Evolutionary conservation across 1,140 invertebrate genomes (phyloP).

Genomic region (Pissodes strobi): DNA sequence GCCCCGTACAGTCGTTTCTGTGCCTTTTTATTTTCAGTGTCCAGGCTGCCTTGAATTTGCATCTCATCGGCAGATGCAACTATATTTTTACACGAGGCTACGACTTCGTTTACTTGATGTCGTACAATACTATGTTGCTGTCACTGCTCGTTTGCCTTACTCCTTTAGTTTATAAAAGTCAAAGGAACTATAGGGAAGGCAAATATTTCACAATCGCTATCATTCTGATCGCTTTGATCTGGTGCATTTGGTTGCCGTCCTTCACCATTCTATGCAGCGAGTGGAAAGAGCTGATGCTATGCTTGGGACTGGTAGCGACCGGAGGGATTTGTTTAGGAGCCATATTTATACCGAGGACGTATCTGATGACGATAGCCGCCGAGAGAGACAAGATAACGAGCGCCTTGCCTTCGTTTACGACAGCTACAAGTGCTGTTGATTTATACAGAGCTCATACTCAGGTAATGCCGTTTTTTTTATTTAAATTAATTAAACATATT

Average conservation of each 20-base stretch:
- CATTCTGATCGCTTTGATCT: conserved; percentile 56
- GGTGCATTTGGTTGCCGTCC: conserved; percentile 61
- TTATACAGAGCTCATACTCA: conserved; percentile 50
- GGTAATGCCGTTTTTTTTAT: too few species aligned
- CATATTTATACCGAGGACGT: conserved; percentile 65
- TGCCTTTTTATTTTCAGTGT: conserved; percentile 63
- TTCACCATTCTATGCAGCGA: conserved; percentile 58
- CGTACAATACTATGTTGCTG: conserved; percentile 62
- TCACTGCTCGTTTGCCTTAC: conserved; percentile 59
- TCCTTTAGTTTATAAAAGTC: conserved; percentile 62
- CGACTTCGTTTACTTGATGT: conserved; percentile 56
- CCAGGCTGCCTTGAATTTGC: conserved; percentile 59
- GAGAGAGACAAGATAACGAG: conserved; percentile 60
- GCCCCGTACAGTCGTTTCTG: conserved; percentile 62
- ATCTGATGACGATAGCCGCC: conserved; percentile 62
- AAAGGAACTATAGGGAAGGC: conserved; percentile 68
- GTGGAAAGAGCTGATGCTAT: conserved; percentile 63
- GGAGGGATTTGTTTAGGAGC: conserved; percentile 61
- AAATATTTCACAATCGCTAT: conserved; percentile 58
- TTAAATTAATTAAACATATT: conserved; percentile 42
- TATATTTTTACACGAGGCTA: conserved; percentile 53
- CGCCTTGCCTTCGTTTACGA: conserved; percentile 56
- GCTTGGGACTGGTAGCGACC: conserved; percentile 61
- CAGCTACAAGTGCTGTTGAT: conserved; percentile 48
- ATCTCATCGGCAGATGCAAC: conserved; percentile 56